These are phyloP conservation scores for Atherix ibis DNA, from an alignment of 2,888 invertebrate species.

Conservation along the genomic window DNA sequence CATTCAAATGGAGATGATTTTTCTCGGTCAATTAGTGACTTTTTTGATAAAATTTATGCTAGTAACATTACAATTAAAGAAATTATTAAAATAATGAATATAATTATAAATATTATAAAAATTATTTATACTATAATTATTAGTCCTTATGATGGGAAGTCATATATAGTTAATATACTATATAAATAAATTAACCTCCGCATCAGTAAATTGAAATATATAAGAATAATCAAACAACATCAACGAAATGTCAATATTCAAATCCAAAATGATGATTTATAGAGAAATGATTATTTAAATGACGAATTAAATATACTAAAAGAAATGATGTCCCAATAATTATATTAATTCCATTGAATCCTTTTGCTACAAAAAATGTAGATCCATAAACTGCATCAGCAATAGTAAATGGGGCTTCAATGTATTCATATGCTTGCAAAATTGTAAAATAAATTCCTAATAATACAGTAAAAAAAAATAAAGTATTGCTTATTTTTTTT, in stretches of 20 bases:
- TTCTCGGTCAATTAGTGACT: slow-evolving; percentile 42
- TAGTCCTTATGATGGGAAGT: slow-evolving; percentile 56
- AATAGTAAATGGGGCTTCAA: slow-evolving; percentile 43
- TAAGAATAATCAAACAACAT: no score
- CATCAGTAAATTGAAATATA: no score
- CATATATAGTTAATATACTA: slow-evolving; percentile 55
- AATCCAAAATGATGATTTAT: slow-evolving; percentile 44
- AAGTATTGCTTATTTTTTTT: no score
- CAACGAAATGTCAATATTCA: slow-evolving; percentile 57
- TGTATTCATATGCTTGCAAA: slow-evolving; percentile 57
- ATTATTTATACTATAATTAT: slow-evolving; percentile 43
- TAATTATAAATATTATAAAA: slow-evolving; percentile 30
- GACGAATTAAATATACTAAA: slow-evolving; percentile 35
- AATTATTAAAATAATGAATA: no score
- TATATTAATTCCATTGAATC: slow-evolving; percentile 60
- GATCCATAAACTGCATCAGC: slow-evolving; percentile 41
- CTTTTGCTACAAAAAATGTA: slow-evolving; percentile 56
- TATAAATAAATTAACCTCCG: slow-evolving; percentile 44
- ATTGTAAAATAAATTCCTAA: no score
- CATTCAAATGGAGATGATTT: no score
- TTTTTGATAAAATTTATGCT: slow-evolving; percentile 39
- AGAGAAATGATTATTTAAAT: slow-evolving; percentile 39
- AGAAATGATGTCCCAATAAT: slow-evolving; percentile 44
- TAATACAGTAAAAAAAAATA: no score
- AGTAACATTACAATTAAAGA: no score